These are phyloP conservation scores for Resseliella maxima DNA, from an alignment of 2,888 invertebrate species.

Conservation along the genomic window DNA sequence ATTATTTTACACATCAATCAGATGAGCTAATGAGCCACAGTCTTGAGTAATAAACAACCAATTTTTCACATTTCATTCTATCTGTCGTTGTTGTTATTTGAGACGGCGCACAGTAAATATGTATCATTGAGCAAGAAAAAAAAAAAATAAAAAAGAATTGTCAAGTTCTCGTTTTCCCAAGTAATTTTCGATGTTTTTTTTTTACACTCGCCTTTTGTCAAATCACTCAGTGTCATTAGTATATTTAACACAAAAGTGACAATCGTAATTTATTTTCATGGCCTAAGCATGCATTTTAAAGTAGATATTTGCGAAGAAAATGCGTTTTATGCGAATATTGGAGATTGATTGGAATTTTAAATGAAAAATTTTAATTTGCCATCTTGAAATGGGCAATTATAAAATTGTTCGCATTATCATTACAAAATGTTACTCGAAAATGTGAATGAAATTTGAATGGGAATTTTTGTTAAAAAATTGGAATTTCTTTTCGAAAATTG, in stretches of 20 bases:
- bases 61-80: neutral
- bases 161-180: too few species aligned
- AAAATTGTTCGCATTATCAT: too few species aligned
- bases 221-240: neutral
- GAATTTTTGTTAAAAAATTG: too few species aligned
- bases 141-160: neutral
- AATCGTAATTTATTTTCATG: neutral
- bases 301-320: too few species aligned
- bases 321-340: too few species aligned
- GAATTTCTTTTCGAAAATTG: too few species aligned
- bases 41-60: neutral
- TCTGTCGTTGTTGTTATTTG: neutral
- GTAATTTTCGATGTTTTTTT: neutral
- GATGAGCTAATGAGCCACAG: neutral
- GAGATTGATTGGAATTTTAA: too few species aligned
- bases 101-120: neutral
- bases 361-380: too few species aligned
- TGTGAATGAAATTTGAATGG: too few species aligned
- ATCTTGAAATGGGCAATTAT: too few species aligned
- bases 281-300: too few species aligned
- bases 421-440: too few species aligned
- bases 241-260: neutral
- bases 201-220: neutral
- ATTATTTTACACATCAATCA: neutral
- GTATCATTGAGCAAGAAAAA: neutral